These are phyloP conservation scores for Hypocryptadius cinnamomeus DNA, from an alignment of 2,113 vertebrate species.

Conservation along the genomic window DNA sequence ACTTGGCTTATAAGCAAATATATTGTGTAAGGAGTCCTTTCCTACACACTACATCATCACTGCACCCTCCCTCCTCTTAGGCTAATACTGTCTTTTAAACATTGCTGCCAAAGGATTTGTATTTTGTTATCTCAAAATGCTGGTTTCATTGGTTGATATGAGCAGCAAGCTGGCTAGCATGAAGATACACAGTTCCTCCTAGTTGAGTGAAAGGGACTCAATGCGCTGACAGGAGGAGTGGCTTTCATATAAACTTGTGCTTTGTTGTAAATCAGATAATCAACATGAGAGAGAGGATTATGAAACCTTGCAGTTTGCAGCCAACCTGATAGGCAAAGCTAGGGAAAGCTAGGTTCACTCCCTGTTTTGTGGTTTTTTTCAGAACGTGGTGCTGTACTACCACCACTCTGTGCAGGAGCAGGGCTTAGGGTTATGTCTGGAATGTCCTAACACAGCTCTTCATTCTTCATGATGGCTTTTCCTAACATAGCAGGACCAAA, in stretches of 20 bases:
- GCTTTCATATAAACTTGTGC: neutral
- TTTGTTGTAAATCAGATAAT: neutral
- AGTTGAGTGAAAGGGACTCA: neutral
- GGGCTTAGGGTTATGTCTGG: neutral
- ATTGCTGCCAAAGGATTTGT: neutral
- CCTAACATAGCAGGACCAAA: neutral
- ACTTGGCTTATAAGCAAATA: neutral
- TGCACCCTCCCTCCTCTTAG: neutral
- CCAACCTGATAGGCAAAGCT: neutral
- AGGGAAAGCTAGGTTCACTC: neutral
- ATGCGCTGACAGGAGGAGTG: neutral
- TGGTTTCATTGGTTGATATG: neutral
- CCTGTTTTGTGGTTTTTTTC: neutral
- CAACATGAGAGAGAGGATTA: neutral
- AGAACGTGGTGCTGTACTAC: fast-evolving
- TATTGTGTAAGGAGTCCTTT: neutral
- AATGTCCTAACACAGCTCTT: neutral
- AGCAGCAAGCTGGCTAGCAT: neutral
- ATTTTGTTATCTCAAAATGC: neutral
- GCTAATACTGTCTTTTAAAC: neutral
- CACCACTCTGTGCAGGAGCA: neutral
- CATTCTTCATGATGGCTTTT: neutral
- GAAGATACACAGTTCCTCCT: neutral
- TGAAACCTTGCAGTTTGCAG: neutral
- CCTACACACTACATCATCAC: neutral